Conservation (phyloP, 2,888 invertebrate species). For the Eristalis pertinax region DNA sequence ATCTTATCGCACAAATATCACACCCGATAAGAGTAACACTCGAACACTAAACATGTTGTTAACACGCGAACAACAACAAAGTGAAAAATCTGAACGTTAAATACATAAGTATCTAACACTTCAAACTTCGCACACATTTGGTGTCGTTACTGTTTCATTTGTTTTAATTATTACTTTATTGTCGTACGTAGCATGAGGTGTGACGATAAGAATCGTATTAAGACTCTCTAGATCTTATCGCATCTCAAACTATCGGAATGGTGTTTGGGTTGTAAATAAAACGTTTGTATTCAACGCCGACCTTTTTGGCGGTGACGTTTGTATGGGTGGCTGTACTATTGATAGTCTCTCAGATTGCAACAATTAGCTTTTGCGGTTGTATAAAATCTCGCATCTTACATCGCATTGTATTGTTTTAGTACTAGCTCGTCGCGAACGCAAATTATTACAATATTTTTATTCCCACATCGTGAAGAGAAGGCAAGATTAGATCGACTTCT, state of each 20-base stretch:
- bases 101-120: background rate
- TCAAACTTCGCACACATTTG: background rate
- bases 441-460: too few species aligned
- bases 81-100: background rate
- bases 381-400: background rate
- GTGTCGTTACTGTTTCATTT: background rate
- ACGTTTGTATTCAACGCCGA: background rate
- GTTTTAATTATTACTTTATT: background rate
- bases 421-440: background rate
- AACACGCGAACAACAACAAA: background rate
- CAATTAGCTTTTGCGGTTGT: background rate
- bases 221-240: background rate
- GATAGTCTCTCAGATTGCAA: background rate
- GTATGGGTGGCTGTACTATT: background rate
- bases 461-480: too few species aligned
- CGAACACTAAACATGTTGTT: background rate
- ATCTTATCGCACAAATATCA: background rate
- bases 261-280: background rate
- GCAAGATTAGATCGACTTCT: too few species aligned
- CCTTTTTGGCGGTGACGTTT: background rate
- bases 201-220: background rate
- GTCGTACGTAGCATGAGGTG: background rate
- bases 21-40: background rate
- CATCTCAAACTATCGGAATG: background rate
- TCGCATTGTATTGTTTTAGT: background rate